Evolutionary conservation across 2,888 invertebrate species (phyloP).

Genomic region (Macrophya annulata): DNA sequence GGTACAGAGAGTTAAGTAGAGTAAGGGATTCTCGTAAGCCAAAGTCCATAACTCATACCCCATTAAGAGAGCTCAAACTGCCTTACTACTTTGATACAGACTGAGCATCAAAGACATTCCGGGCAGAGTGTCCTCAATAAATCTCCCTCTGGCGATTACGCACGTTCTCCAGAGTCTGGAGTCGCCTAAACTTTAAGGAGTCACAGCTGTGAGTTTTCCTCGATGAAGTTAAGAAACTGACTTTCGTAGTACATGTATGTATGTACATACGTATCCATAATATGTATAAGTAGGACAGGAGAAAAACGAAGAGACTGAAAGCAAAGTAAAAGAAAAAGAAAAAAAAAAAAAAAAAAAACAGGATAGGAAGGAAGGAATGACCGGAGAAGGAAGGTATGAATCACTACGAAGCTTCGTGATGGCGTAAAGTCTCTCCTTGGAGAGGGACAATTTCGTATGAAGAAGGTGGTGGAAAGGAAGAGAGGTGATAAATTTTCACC

Average conservation of each 20-base stretch:
- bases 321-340: neutral
- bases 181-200: constrained; percentile 18
- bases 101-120: constrained; percentile 77
- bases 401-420: constrained; percentile 32
- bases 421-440: constrained; percentile 33
- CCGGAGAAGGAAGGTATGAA: constrained; percentile 46
- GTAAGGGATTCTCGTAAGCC: constrained; percentile 60
- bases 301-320: neutral
- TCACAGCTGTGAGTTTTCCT: constrained; percentile 18
- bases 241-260: neutral
- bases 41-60: constrained; percentile 76
- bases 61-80: constrained; percentile 76
- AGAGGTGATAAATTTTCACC: constrained; percentile 47
- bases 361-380: neutral
- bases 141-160: constrained; percentile 63
- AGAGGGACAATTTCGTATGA: constrained; percentile 46
- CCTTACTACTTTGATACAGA: constrained; percentile 75
- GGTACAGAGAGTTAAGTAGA: constrained; percentile 42
- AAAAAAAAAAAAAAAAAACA: neutral
- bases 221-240: neutral
- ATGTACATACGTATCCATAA: neutral
- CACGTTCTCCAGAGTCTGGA: neutral
- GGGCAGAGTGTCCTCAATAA: constrained; percentile 69
- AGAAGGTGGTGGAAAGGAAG: constrained; percentile 47
- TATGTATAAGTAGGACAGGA: neutral